Evolutionary conservation across 1,140 invertebrate species (phyloP), one percentile per base, ranked within the genome.

Genomic region (Trissolcus basalis): DNA sequence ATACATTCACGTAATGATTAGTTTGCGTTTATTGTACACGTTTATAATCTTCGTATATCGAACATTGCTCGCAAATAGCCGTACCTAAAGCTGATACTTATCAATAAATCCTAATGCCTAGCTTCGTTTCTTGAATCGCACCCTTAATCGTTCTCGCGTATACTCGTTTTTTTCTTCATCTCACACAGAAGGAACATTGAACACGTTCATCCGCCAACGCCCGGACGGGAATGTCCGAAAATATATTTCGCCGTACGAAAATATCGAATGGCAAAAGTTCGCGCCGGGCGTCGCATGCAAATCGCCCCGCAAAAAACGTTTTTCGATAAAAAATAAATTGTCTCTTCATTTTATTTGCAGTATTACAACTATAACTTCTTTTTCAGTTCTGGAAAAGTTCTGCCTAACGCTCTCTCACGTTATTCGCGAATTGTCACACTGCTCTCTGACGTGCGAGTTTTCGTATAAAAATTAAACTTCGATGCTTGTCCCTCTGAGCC

Each of bases 141-240:
- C 43, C 68, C 55, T 44, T 32, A 67, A 74, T 39, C 36, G 9
- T 39, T 39, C n/a, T 33, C 59, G 53, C 67, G 59, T 69, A 76
- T 69, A 78, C 51, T 83, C 78, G 45, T 59, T 76, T 81, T 39
- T 3, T 27, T 1, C 6, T 27, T 27, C 1, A 44, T 3, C 43
- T 44, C 33, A 69, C 72, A 59, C 53, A 79, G 79, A 85, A 87
- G 83, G 84, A 86, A 87, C 82, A 83, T 85, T 72, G 61, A 82
- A 83, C 78, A 69, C 70, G 80, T 77, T 81, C 68, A 76, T 47
- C 53, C 55, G 39, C 61, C 50, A n/a, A 36, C 16, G 32, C 27
- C 36, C 43, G n/a, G 60, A 63, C 56, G 43, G 44, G 58, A 61
- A 54, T 54, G 45, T 70, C 36, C 68, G 48, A 78, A 77, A 74